phyloP scores from a whole-genome alignment of 2,113 vertebrate species.

The Carassius gibelio region DNA sequence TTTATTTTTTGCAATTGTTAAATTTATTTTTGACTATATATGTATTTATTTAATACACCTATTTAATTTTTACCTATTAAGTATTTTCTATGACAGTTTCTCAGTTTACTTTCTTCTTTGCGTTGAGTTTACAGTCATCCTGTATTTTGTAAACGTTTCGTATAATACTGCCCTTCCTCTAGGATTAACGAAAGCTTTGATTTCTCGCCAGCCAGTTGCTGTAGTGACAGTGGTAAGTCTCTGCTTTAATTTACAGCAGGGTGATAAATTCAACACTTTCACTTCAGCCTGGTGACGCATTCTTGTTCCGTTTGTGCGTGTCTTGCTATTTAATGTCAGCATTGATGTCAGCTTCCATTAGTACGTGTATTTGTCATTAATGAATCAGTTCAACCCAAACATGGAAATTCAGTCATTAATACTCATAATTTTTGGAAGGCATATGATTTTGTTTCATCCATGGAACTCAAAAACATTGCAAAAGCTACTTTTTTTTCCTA shows the following conservation, averaged over 20 bases:
- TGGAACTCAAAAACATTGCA: background rate
- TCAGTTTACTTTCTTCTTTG: background rate
- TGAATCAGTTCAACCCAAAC: background rate
- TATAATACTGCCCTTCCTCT: background rate
- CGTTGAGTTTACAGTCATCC: background rate
- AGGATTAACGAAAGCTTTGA: background rate
- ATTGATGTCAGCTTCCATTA: conserved; percentile 10
- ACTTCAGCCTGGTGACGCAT: conserved; percentile 60
- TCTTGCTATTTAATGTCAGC: conserved; percentile 72
- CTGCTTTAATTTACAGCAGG: conserved; percentile 53
- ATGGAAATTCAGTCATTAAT: background rate
- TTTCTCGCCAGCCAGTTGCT: background rate
- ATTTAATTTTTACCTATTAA: background rate
- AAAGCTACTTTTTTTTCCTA: background rate
- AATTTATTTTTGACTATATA: too few species aligned
- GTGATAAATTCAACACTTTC: conserved; percentile 66
- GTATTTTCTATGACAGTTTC: background rate
- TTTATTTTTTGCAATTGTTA: too few species aligned
- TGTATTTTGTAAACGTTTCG: background rate
- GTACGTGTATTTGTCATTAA: background rate
- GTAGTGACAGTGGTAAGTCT: conserved; percentile 31
- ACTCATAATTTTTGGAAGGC: background rate
- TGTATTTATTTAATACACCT: too few species aligned
- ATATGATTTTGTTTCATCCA: background rate
- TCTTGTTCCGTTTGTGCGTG: conserved; percentile 68